Base-by-base conservation (phyloP, 2,113 vertebrate species). In the Butorides virescens region DNA sequence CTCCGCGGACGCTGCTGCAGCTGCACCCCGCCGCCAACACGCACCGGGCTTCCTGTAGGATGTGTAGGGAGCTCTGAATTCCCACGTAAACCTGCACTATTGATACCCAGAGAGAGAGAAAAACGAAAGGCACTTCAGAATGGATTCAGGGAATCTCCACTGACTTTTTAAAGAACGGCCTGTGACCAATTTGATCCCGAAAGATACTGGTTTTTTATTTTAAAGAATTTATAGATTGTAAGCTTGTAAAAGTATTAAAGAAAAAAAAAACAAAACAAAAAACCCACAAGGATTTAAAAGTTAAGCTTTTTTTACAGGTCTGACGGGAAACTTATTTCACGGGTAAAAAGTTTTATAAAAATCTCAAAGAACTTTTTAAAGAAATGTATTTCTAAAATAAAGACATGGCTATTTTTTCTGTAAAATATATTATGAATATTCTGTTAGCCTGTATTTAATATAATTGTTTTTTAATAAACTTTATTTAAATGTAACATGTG, bases 121-220 rank as follows among this genome's bases (percentile, higher is more conserved):
- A 72, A 80, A 76, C 39, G 71, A 66, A 92, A 93, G 94, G 89
- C 92, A 96, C 95, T 96, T 93, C 87, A 66, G 85, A 90, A 95
- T 88, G 97, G 97, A 98, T 97, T 93, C 97, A 98, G 98, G 98
- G 98, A 98, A 97, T 98, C 97, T 98, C 98, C 98, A 98, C 98
- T 98, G 98, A 93, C 97, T 97, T 97, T 97, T 94, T 96, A 94
- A 76, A 95, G 93, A 98, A 98, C 32, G 79, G 53, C 84, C 95
- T 96, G 91, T 95, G 92, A 96, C 96, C 96, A 94, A 72, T 93
- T 86, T 37, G 71, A 96, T 96, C 93, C 95, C 29, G 32, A 95
- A 92, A 95, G 82, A 95, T 65, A 56, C 82, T 93, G 58, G 10
- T 68, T 92, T 92, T 87, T 90, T 79, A 44, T 71, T 88, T 78